Evolutionary conservation across 2,113 vertebrate species (phyloP).

Genomic region (Rattus rattus): DNA sequence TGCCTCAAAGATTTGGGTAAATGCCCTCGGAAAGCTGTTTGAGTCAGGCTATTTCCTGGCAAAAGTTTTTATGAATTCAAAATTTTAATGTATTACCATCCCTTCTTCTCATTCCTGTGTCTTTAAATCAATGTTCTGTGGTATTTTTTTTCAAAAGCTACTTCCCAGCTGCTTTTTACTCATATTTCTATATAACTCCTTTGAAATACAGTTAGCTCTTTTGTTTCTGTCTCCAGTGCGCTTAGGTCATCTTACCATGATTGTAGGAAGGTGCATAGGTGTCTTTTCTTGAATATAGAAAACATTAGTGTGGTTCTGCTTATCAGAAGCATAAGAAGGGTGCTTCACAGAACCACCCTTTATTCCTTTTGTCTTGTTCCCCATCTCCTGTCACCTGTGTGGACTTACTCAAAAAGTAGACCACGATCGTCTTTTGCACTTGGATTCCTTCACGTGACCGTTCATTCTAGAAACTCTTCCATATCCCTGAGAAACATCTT

Average conservation of each 20-base stretch:
- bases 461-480: not conserved
- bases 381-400: not conserved
- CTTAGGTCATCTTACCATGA: not conserved
- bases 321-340: not conserved
- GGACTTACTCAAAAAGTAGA: not conserved
- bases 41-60: not conserved
- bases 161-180: not conserved
- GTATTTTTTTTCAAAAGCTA: not conserved
- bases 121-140: not conserved
- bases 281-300: not conserved
- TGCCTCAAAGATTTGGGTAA: slow-evolving; percentile 35
- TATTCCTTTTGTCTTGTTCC: not conserved
- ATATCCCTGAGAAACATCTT: not conserved
- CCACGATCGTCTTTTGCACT: not conserved
- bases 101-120: not conserved
- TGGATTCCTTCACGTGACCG: slow-evolving; percentile 17
- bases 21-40: not conserved
- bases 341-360: not conserved
- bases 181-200: not conserved
- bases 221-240: not conserved
- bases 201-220: not conserved
- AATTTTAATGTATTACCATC: not conserved
- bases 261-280: not conserved
- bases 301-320: not conserved
- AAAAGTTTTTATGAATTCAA: not conserved